Evolutionary conservation across 2,797 vertebrate genomes (phyloP).

Genomic region (Lepilemur ruficaudatus): DNA sequence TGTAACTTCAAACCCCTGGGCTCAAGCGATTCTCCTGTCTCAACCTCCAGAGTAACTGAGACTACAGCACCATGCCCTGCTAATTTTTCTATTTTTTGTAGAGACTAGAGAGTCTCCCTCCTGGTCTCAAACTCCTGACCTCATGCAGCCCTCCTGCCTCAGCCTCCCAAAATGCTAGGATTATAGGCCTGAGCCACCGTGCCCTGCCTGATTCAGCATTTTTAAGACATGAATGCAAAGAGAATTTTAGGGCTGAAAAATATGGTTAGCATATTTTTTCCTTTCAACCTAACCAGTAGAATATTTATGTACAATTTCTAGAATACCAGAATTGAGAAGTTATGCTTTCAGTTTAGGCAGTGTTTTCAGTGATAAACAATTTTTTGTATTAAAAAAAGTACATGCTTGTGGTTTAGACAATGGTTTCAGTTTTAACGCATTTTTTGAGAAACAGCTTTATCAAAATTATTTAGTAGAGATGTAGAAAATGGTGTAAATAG

Average conservation of each 20-base stretch:
- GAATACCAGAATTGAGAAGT: not conserved
- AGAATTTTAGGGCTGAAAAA: constrained; percentile 44
- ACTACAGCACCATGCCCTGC: not conserved
- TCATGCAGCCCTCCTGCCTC: not conserved
- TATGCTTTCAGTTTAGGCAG: not conserved
- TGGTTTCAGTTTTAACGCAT: not conserved
- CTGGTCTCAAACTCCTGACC: not conserved
- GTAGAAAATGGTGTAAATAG: constrained; percentile 1
- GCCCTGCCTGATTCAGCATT: not conserved
- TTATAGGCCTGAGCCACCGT: not conserved
- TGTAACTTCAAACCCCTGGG: not conserved
- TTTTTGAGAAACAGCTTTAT: constrained; percentile 30
- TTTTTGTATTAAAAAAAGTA: not conserved
- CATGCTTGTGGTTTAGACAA: not conserved
- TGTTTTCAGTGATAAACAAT: not conserved
- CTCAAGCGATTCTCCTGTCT: not conserved
- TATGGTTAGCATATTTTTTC: not conserved
- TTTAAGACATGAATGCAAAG: constrained; percentile 3
- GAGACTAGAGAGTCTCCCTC: not conserved
- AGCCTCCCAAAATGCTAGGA: not conserved
- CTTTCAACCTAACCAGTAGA: not conserved
- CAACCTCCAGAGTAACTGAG: not conserved
- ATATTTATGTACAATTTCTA: constrained; percentile 40
- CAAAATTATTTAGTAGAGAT: constrained; percentile 40
- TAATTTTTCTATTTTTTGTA: not conserved